These are phyloP conservation scores for Neoscelio sp. DNA, from an alignment of 2,888 invertebrate species.

Conservation along the genomic window DNA sequence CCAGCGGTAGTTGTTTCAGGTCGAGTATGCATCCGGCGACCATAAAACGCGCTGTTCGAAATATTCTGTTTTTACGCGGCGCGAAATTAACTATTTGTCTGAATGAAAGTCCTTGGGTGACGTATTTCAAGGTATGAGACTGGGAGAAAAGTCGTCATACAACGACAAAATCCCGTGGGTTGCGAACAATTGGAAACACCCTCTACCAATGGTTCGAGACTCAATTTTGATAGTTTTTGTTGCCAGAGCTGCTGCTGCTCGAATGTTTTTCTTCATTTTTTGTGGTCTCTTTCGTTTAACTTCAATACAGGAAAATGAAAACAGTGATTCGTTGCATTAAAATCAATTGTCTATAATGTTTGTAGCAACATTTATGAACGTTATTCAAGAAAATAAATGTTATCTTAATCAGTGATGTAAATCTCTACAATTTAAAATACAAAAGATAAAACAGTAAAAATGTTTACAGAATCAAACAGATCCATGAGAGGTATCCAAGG, in stretches of 20 bases:
- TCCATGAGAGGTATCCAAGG: no score
- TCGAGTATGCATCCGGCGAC: conserved; percentile 20
- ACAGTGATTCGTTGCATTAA: conserved; percentile 59
- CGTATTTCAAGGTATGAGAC: conserved; percentile 34
- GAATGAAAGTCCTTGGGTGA: conserved; percentile 46
- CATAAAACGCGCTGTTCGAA: conserved; percentile 71
- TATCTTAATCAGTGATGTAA: conserved; percentile 13
- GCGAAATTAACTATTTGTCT: conserved; percentile 79
- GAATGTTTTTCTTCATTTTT: conserved; percentile 60
- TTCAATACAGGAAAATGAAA: conserved; percentile 37
- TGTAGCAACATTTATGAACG: conserved; percentile 39
- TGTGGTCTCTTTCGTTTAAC: conserved; percentile 49
- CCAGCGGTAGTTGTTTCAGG: conserved; percentile 73
- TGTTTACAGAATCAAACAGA: no score
- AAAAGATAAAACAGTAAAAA: no score
- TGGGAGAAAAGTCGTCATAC: conserved; percentile 32
- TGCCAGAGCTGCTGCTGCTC: conserved; percentile 38
- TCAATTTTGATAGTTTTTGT: conserved; percentile 59
- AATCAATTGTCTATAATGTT: conserved; percentile 54
- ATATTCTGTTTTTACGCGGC: conserved; percentile 77
- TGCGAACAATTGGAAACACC: conserved; percentile 38
- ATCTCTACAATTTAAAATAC: no score
- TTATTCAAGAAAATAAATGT: conserved; percentile 32
- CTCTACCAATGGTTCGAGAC: conserved; percentile 30
- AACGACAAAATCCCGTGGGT: conserved; percentile 46